A percentile compares a stretch with the other conserved stretches of the same genome.
phyloP scores from a whole-genome alignment of 2,113 vertebrate genomes.

The Pseudonaja textilis region DNA sequence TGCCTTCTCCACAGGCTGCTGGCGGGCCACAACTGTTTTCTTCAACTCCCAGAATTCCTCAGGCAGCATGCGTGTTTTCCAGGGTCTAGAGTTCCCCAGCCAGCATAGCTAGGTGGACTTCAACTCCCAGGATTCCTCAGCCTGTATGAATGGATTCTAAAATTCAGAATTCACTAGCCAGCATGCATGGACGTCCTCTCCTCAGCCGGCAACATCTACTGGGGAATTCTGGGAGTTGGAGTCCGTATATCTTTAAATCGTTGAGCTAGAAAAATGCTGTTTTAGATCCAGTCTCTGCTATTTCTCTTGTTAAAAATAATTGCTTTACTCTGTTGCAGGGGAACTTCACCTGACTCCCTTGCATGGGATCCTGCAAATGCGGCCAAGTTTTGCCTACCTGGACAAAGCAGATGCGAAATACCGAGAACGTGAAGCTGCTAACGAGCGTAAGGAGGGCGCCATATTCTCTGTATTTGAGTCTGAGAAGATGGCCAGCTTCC shows the following conservation, averaged over 20 bases:
- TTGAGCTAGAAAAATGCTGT: neutral
- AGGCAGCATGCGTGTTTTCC: too few relatives aligned
- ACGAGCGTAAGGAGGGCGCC: constrained; percentile 77
- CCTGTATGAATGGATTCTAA: neutral
- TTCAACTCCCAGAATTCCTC: too few relatives aligned
- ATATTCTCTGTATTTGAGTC: neutral
- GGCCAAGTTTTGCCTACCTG: constrained; percentile 93
- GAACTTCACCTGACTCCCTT: constrained; percentile 95
- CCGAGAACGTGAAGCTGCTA: constrained; percentile 90
- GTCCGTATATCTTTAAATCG: neutral
- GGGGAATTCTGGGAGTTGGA: neutral
- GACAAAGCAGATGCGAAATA: constrained; percentile 95
- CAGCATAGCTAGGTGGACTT: neutral
- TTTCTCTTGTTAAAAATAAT: neutral
- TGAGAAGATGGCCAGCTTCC: neutral
- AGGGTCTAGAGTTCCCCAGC: too few relatives aligned
- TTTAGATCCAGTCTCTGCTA: neutral
- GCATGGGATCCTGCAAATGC: constrained; percentile 94
- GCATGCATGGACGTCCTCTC: neutral
- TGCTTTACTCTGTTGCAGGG: constrained; percentile 66
- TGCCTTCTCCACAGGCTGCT: too few relatives aligned
- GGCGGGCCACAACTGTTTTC: too few relatives aligned
- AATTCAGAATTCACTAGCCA: neutral
- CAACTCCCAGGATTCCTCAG: neutral
- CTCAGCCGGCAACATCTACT: neutral